A percentile compares a stretch with the other conserved stretches of the same genome.
These are phyloP conservation scores for Leptinotarsa rubiginosa DNA, from an alignment of 2,888 invertebrate genomes.

Conservation along the genomic window DNA sequence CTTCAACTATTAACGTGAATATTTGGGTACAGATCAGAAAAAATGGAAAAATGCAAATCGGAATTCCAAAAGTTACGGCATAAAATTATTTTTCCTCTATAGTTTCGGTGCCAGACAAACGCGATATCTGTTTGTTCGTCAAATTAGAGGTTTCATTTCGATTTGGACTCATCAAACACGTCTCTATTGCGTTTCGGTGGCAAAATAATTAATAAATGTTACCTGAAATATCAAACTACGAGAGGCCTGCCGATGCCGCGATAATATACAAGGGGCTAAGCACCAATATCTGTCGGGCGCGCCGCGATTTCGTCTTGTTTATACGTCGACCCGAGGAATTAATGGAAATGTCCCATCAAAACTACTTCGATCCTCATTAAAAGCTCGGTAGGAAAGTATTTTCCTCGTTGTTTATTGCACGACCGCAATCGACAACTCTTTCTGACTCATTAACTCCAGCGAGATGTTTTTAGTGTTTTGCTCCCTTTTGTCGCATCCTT, in stretches of 20 bases:
- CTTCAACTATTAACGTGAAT: too few species aligned
- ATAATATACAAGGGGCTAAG: conserved; percentile 63
- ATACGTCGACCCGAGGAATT: conserved; percentile 62
- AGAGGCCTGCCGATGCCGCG: conserved; percentile 52
- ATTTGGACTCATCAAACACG: neutral
- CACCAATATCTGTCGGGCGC: conserved; percentile 61
- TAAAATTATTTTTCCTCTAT: too few species aligned
- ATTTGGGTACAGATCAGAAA: too few species aligned
- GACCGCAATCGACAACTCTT: conserved; percentile 33
- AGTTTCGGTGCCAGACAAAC: neutral
- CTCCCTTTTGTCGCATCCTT: conserved; percentile 48
- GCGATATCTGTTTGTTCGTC: neutral
- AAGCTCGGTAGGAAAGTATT: conserved; percentile 61
- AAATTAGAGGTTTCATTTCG: neutral
- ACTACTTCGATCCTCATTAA: conserved; percentile 75
- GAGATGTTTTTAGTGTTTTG: conserved; percentile 51
- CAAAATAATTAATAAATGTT: conserved; percentile 36
- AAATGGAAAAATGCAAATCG: too few species aligned
- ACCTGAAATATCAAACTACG: conserved; percentile 25
- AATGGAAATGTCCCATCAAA: conserved; percentile 75
- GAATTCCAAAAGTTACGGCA: too few species aligned
- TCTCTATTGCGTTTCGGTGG: conserved; percentile 31
- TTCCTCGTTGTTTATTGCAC: conserved; percentile 32
- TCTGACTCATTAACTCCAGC: conserved; percentile 50
- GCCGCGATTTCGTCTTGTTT: conserved; percentile 59